Evolutionary conservation across 2,797 vertebrate species (phyloP), one percentile per base, ranked within the genome.

Genomic region (Pseudochaenichthys georgianus): DNA sequence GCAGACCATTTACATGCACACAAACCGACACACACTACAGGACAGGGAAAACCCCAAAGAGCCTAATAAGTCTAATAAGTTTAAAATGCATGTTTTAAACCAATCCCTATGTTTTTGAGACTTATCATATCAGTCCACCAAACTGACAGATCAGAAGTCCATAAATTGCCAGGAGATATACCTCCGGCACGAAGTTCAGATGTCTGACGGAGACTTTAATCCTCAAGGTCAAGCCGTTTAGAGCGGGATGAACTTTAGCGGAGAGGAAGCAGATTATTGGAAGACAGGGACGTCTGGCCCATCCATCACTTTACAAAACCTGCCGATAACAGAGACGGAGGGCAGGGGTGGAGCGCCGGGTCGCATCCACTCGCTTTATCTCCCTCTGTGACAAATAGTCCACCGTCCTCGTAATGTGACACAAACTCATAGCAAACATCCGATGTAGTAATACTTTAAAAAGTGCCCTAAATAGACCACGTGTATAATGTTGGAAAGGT

Each of bases 301-400:
- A 84, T 90, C 83, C 77, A 76, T 87, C 87, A 84, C 72, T 83
- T 73, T 78, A 82, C 28, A 67, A 47, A 70, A 57, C 13, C 72
- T 71, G 78, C 61, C 72, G 57, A 84, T 77, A 80, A 48, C 23
- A 1, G 31, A 76, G 62, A 55, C 60, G 10, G 64, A 64, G 46
- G 46, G 19, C 67, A 50, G 57, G 47, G 12, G 19, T 11, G 9
- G 63, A 9, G 19, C 52, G 31, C 82, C 12, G 47, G 60, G 75
- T 80, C 80, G 46, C 73, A 54, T 76, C 55, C 13, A 3, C 58
- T 54, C 42, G 7, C 3, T 72, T 73, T 43, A 46, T 64, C 72
- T 64, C 11, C 23, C 6, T 31, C 31, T 65, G 42, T 47, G 59
- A 72, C 48, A 58, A 59, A 69, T 50, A 15, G 52, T 11, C 72